A percentile compares a stretch with the other conserved stretches of the same genome.
Conservation (phyloP, 2,888 invertebrate genomes). For the Cheilosia impressa region DNA sequence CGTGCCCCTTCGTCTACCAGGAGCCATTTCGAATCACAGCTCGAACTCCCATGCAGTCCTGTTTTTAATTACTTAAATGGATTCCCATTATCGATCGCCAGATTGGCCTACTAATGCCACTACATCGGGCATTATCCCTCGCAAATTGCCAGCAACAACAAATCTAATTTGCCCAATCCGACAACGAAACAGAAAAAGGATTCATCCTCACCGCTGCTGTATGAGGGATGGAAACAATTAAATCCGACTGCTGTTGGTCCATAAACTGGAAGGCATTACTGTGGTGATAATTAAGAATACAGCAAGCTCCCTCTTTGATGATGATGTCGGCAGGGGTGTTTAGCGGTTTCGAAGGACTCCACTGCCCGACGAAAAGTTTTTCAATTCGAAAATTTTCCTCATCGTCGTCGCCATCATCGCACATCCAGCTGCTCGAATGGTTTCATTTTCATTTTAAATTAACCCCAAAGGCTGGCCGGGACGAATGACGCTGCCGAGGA, state of each 20-base stretch:
- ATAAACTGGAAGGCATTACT: constrained; percentile 25
- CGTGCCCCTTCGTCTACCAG: too few species aligned
- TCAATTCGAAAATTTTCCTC: background rate
- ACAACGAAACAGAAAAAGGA: constrained; percentile 4
- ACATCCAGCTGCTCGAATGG: constrained; percentile 32
- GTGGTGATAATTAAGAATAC: constrained; percentile 34
- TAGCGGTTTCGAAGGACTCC: constrained; percentile 2
- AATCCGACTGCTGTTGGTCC: constrained; percentile 26
- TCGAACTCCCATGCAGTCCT: background rate
- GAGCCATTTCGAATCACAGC: background rate
- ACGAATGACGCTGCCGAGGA: constrained; percentile 4
- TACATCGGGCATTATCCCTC: constrained; percentile 19
- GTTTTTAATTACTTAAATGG: background rate
- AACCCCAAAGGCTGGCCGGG: constrained; percentile 1
- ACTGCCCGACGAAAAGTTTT: constrained; percentile 4
- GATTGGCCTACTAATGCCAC: constrained; percentile 25
- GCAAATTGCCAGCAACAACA: constrained; percentile 7
- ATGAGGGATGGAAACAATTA: constrained; percentile 9
- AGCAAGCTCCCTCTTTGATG: background rate
- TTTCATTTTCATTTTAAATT: constrained; percentile 62
- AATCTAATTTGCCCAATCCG: background rate
- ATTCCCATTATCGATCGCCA: constrained; percentile 33
- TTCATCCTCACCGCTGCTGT: background rate
- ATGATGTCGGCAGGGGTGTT: background rate
- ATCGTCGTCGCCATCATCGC: constrained; percentile 7